Conservation (phyloP, 2,888 invertebrate genomes). For the Parasteatoda lunata region DNA sequence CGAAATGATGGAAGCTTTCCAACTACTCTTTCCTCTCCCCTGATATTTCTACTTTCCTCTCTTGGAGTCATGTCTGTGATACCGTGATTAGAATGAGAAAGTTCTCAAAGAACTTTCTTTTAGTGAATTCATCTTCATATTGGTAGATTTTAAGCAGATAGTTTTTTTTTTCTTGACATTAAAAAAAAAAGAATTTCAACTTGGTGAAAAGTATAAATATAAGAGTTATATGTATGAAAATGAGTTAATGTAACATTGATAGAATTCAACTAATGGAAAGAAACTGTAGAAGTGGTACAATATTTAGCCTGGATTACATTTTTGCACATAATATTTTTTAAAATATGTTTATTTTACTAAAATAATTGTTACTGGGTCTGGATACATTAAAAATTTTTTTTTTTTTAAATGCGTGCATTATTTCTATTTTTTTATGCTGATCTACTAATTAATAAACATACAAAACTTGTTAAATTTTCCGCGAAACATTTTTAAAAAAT, state of each 20-base stretch:
- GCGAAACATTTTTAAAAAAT: too few relatives aligned
- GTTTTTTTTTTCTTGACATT: constrained; percentile 52
- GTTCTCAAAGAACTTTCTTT: constrained; percentile 52
- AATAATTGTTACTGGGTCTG: not conserved
- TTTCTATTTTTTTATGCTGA: not conserved
- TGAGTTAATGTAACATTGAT: too few relatives aligned
- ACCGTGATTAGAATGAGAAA: constrained; percentile 52
- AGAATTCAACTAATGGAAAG: too few relatives aligned
- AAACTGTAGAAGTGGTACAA: too few relatives aligned
- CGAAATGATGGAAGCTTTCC: constrained; percentile 63
- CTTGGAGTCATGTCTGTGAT: not conserved
- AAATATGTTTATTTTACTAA: too few relatives aligned
- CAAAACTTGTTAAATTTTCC: too few relatives aligned
- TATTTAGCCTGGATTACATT: too few relatives aligned
- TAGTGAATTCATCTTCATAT: constrained; percentile 54
- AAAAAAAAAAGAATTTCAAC: constrained; percentile 34
- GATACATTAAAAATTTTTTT: not conserved
- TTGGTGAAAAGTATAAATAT: not conserved
- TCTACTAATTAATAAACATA: too few relatives aligned
- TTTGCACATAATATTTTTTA: not conserved
- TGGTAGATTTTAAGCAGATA: constrained; percentile 48
- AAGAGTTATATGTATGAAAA: too few relatives aligned
- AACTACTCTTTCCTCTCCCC: constrained; percentile 10
- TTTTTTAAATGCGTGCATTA: not conserved
- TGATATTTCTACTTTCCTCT: constrained; percentile 18